Evolutionary conservation across 2,113 vertebrate species (phyloP), one percentile per base, ranked within the genome.

Genomic region (Trachemys scripta): DNA sequence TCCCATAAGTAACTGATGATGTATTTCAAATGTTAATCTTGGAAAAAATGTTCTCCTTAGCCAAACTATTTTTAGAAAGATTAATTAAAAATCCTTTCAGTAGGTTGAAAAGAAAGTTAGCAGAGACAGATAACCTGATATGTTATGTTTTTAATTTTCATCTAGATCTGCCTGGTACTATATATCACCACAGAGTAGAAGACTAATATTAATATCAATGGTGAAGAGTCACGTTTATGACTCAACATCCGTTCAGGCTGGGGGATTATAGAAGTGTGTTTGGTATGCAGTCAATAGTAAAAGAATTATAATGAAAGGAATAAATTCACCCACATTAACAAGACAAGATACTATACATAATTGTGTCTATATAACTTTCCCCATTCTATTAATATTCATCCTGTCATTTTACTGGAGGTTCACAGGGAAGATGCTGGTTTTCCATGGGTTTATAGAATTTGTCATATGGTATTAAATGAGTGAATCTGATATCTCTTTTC

Each of bases 51-150:
- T 27, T 90, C 1, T 87, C 35, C 65, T 94, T 95, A 83, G 3
- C 1, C 8, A 8, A 78, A 51, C 50, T 59, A 80, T 79, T 95
- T 93, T 95, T 82, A 78, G 82, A 90, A 92, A 96, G 11, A 89
- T 86, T 96, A 90, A 84, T 82, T 93, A 90, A 96, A 96, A 78
- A 1, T 65, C 4, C 10, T 56, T 80, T 90, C 57, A 62, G 9
- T 51, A 38, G 47, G 17, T 2, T 92, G 62, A 86, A 96, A 90
- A 92, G 57, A 9, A 92, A 92, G 42, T 79, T 79, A 84, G 12
- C 14, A 38, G 35, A 93, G 85, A 85, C 92, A 81, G 82, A 86
- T 53, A 69, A 65, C 10, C 57, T 85, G 57, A 62, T 62, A 57
- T 27, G 6, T 65, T 91, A 53, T 31, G 17, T 25, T 84, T 92